Conservation (phyloP, 2,797 vertebrate genomes). For the Balearica regulorum region DNA sequence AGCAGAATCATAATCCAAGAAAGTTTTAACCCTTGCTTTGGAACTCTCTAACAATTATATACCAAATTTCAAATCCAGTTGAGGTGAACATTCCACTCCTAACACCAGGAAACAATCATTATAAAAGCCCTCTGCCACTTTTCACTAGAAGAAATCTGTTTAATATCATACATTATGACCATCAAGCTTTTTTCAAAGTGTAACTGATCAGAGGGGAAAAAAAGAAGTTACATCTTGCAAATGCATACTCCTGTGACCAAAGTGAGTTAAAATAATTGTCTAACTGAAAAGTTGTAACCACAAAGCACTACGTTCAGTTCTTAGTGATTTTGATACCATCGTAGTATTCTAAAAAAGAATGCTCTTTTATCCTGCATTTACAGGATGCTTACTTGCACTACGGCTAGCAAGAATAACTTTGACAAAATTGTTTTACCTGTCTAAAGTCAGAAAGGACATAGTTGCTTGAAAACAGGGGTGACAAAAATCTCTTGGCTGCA, state of each 20-base stretch:
- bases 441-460: slow-evolving; percentile 18
- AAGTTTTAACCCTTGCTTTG: background rate
- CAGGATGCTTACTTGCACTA: background rate
- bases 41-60: background rate
- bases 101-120: background rate
- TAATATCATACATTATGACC: background rate
- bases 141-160: background rate
- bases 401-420: background rate
- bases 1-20: background rate
- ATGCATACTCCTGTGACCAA: background rate
- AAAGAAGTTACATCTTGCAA: background rate
- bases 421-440: slow-evolving; percentile 62
- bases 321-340: background rate
- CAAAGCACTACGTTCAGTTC: background rate
- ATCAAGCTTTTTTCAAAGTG: background rate
- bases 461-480: background rate
- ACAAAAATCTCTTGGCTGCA: background rate
- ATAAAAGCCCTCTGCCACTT: background rate
- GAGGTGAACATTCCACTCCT: background rate
- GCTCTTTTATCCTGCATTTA: background rate
- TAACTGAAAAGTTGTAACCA: background rate
- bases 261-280: background rate
- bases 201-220: background rate
- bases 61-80: background rate
- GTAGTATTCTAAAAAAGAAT: background rate